These are phyloP conservation scores for Agelas oroides DNA, from an alignment of 37 sponge, comb jelly and placozoan genomes.

Conservation along the genomic window DNA sequence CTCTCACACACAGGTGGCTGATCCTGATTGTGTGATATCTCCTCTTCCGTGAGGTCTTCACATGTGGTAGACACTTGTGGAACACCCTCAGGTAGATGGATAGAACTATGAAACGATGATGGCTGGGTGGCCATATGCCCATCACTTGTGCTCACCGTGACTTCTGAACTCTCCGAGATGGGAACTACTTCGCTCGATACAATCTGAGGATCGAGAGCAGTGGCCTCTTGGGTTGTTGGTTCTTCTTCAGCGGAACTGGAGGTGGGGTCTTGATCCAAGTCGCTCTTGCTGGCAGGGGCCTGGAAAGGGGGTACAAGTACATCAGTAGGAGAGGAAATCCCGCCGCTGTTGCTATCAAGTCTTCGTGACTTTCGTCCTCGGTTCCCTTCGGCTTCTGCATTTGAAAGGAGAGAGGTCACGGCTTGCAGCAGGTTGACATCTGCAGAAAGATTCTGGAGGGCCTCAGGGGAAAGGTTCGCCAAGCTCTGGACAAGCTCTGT, in stretches of 20 bases:
- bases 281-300: neutral
- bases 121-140: too few species aligned
- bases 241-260: too few species aligned
- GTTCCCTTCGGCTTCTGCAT: neutral
- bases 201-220: neutral
- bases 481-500: slow-evolving; percentile 21
- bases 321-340: slow-evolving; percentile 67
- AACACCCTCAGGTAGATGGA: too few species aligned
- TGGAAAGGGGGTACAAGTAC: slow-evolving; percentile 58
- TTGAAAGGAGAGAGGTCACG: slow-evolving; percentile 46
- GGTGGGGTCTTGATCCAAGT: too few species aligned
- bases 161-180: neutral
- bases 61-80: too few species aligned
- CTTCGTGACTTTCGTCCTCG: neutral
- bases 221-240: too few species aligned
- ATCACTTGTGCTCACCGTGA: neutral
- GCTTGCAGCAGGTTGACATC: slow-evolving; percentile 55
- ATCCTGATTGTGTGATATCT: too few species aligned
- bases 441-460: slow-evolving; percentile 23
- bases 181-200: slow-evolving; percentile 1
- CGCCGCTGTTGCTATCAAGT: slow-evolving; percentile 33
- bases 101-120: too few species aligned
- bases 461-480: slow-evolving; percentile 25
- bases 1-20: too few species aligned
- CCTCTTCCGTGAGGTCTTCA: too few species aligned